These are phyloP conservation scores for Toxotes lorentzi DNA, from an alignment of 2,797 vertebrate species.

Conservation along the genomic window DNA sequence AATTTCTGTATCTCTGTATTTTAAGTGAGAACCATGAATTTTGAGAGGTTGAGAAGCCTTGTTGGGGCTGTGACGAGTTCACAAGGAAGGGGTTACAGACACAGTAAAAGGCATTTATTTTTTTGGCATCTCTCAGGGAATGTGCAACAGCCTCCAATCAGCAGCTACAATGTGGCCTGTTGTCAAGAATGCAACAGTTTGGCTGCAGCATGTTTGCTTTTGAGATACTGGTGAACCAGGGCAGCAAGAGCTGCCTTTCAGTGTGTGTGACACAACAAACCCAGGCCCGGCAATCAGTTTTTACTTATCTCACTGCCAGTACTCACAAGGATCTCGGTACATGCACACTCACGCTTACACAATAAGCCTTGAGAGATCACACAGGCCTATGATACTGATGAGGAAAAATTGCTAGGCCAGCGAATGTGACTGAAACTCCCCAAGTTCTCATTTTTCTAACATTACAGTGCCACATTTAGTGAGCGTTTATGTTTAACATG, in stretches of 20 bases:
- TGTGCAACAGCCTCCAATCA: conserved; percentile 66
- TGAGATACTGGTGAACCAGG: conserved; percentile 64
- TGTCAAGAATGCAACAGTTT: conserved; percentile 77
- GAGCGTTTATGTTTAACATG: conserved; percentile 47
- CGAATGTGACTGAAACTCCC: conserved; percentile 29
- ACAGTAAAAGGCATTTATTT: conserved; percentile 57
- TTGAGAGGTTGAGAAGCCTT: conserved; percentile 3
- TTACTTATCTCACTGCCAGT: conserved; percentile 28
- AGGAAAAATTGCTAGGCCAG: conserved; percentile 33
- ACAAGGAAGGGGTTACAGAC: conserved; percentile 55
- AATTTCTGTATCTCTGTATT: conserved; percentile 10
- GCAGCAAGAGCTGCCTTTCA: conserved; percentile 45
- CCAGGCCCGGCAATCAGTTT: conserved; percentile 27
- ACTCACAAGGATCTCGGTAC: not conserved
- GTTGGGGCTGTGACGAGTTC: conserved; percentile 39
- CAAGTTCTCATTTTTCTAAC: conserved; percentile 29
- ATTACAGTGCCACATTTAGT: conserved; percentile 37
- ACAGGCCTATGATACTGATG: conserved; percentile 26
- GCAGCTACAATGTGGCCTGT: conserved; percentile 65
- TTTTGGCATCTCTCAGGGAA: conserved; percentile 57
- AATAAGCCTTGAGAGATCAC: conserved; percentile 6
- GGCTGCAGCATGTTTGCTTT: conserved; percentile 64
- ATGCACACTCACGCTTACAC: not conserved
- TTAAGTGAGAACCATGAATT: conserved; percentile 24
- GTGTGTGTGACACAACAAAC: conserved; percentile 50